A percentile compares a stretch with the other conserved stretches of the same genome.
phyloP scores from a whole-genome alignment of 2,113 vertebrate species.

The Haplotaxodon microlepis region DNA sequence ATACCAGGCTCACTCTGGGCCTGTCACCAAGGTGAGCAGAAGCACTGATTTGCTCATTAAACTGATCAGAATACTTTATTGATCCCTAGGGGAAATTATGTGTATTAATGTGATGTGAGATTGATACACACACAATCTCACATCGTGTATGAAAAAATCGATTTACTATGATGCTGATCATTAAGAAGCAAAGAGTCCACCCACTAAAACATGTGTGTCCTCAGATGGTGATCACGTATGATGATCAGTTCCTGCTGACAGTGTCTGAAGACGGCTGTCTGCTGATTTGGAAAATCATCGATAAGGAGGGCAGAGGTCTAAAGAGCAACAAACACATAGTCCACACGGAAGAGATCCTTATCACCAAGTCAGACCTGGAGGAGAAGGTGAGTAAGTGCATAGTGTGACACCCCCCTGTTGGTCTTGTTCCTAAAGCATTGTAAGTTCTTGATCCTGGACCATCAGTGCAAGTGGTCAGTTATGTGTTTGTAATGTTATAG shows the following conservation, averaged over 20 bases:
- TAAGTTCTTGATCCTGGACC: background rate
- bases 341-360: slow-evolving; percentile 86
- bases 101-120: background rate
- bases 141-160: background rate
- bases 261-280: slow-evolving; percentile 83
- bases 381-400: slow-evolving; percentile 73
- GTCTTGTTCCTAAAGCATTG: background rate
- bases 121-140: background rate
- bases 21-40: slow-evolving; percentile 82
- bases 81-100: background rate
- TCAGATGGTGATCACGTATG: slow-evolving; percentile 83
- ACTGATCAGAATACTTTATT: background rate
- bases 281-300: slow-evolving; percentile 83
- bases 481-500: background rate
- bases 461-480: fast-evolving
- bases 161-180: background rate
- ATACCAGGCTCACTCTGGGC: slow-evolving; percentile 84
- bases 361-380: slow-evolving; percentile 86
- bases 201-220: background rate
- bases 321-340: slow-evolving; percentile 73
- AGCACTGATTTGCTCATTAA: background rate
- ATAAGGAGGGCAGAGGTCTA: slow-evolving; percentile 76
- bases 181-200: background rate
- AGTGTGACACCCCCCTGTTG: fast-evolving
- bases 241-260: slow-evolving; percentile 85